Evolutionary conservation across 2,888 invertebrate genomes (phyloP).

Genomic region (Ceriagrion tenellum): DNA sequence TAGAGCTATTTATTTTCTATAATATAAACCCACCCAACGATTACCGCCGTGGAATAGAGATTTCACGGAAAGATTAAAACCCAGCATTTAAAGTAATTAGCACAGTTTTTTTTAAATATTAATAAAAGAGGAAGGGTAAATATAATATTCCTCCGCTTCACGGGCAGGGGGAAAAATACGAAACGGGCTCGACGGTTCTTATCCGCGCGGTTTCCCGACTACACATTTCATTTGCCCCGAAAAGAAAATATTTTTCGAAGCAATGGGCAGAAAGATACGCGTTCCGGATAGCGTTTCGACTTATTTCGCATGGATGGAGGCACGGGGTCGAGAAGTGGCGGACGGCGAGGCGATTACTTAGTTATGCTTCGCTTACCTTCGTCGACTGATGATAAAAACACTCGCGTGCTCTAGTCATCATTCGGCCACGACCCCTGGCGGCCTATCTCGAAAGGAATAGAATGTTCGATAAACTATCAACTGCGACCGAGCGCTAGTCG

Average conservation of each 20-base stretch:
- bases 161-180: neutral
- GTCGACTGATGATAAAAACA: neutral
- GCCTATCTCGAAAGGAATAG: neutral
- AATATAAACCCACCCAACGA: neutral
- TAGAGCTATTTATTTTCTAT: neutral
- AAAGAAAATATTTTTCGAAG: neutral
- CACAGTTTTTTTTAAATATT: neutral
- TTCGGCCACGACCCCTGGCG: neutral
- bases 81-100: neutral
- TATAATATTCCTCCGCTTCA: no score
- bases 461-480: neutral
- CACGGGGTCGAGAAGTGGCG: neutral
- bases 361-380: neutral
- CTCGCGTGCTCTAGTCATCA: neutral
- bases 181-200: neutral
- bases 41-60: neutral
- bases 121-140: neutral
- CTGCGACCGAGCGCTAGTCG: neutral
- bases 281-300: neutral
- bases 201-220: neutral
- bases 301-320: neutral
- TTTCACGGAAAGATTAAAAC: neutral
- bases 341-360: neutral
- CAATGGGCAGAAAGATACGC: neutral
- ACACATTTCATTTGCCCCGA: neutral